Evolutionary conservation across 2,797 vertebrate species (phyloP), one percentile per base, ranked within the genome.

Genomic region (Enteromius viviparus): DNA sequence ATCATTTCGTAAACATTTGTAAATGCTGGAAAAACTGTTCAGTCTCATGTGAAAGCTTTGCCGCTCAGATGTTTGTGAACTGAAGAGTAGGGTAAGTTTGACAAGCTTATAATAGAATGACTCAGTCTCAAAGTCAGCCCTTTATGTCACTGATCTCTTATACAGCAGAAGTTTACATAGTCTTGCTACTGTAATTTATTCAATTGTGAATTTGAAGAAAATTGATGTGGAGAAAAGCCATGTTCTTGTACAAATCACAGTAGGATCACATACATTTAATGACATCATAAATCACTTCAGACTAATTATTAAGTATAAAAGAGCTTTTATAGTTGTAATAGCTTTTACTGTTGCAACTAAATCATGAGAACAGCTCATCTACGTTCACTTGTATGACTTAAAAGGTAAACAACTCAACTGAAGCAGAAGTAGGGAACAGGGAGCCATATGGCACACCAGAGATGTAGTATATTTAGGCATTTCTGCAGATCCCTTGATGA

Each of bases 111-210:
- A 76, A 76, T 7, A 19, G 60, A 82, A 40, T 2, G 15, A 42
- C 47, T 76, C 45, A 53, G 14, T 42, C 60, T 75, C 32, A 75
- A 40, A 51, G 29, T 65, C 55, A 23, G n/a, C n/a, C 58, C 55
- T 82, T 66, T 55, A 76, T 55, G 26, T 40, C 62, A 68, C 47
- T 53, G 6, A 68, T 76, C 71, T 55, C 60, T 76, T 53, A 76
- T 14, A 29, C 60, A 82, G 32, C 5, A 23, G n/a, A 37, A 9
- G 32, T 53, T 53, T 65, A 65, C 23, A 66, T 40, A 65, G 34
- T 37, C 23, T 76, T 66, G 32, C 34, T 34, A 65, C 19, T 26
- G n/a, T 40, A 9, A 82, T 53, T 12, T 65, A 74, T 68, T 55
- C 14, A 51, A 3, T 15, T 64, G 58, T 65, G 45, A 81, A 74